Evolutionary conservation across 2,113 vertebrate species (phyloP).

Genomic region (Tympanuchus pallidicinctus): DNA sequence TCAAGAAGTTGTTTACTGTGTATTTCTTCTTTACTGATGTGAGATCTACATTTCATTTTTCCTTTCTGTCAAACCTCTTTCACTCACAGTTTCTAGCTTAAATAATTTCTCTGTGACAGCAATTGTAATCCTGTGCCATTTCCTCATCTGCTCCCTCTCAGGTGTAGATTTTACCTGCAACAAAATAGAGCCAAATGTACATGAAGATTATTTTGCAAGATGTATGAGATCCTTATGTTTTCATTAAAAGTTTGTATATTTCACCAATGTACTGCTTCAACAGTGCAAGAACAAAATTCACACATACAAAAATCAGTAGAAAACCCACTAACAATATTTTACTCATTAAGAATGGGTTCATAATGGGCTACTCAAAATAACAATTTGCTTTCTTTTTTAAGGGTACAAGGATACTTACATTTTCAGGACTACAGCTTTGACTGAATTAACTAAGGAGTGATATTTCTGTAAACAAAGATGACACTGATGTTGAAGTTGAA

Average conservation of each 20-base stretch:
- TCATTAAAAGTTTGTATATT: slow-evolving; percentile 22
- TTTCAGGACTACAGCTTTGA: not conserved
- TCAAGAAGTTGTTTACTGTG: not conserved
- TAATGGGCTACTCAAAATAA: not conserved
- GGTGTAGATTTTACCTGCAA: not conserved
- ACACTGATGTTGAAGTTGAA: not conserved
- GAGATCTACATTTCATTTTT: slow-evolving; percentile 15
- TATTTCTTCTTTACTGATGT: slow-evolving; percentile 10
- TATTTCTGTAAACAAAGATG: not conserved
- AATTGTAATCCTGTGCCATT: not conserved
- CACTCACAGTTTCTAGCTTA: not conserved
- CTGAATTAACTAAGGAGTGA: not conserved
- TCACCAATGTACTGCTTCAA: not conserved
- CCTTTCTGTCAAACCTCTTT: not conserved
- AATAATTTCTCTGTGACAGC: not conserved
- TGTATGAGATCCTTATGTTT: not conserved
- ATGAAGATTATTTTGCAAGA: not conserved
- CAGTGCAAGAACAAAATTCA: not conserved
- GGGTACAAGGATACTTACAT: not conserved
- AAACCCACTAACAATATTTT: not conserved
- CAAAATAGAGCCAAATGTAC: not conserved
- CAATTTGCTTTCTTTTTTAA: not conserved
- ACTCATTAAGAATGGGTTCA: not conserved
- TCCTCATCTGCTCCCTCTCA: not conserved
- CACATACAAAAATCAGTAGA: not conserved